A percentile compares a stretch with the other conserved stretches of the same genome.
phyloP scores from a whole-genome alignment of 2,888 invertebrate genomes.

The Panzeria rudis region DNA sequence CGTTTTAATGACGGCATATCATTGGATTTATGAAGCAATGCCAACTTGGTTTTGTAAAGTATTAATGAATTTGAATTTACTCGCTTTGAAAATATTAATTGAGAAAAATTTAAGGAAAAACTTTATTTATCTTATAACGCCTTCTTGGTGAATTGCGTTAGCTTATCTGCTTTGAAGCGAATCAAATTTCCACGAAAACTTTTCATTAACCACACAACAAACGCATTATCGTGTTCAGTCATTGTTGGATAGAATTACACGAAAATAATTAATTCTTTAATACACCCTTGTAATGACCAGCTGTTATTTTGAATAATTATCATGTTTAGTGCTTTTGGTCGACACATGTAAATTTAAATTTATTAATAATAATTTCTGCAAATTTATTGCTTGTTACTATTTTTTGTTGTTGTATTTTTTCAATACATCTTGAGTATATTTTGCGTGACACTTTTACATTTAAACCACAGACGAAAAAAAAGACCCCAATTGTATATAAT shows the following conservation, averaged over 20 bases:
- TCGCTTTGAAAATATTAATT: not conserved
- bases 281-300: not conserved
- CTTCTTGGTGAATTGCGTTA: not conserved
- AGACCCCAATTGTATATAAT: not conserved
- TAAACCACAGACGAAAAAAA: constrained; percentile 4
- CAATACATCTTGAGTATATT: not conserved
- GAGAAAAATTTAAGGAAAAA: not conserved
- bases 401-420: not conserved
- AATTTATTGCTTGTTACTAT: not conserved
- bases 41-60: too few relatives aligned
- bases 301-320: constrained; percentile 7
- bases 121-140: not conserved
- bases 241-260: not conserved
- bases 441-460: constrained; percentile 50
- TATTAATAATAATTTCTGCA: constrained; percentile 20
- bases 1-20: too few relatives aligned
- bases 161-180: not conserved
- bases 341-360: constrained; percentile 11
- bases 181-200: not conserved
- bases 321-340: not conserved
- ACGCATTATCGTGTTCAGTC: not conserved
- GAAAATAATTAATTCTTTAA: not conserved
- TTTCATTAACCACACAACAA: not conserved
- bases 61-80: not conserved
- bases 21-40: too few relatives aligned